Percentiles rank a stretch among this genome's conserved stretches.
These are phyloP conservation scores for Leptinotarsa juncta DNA, from an alignment of 2,888 invertebrate species.

Conservation along the genomic window DNA sequence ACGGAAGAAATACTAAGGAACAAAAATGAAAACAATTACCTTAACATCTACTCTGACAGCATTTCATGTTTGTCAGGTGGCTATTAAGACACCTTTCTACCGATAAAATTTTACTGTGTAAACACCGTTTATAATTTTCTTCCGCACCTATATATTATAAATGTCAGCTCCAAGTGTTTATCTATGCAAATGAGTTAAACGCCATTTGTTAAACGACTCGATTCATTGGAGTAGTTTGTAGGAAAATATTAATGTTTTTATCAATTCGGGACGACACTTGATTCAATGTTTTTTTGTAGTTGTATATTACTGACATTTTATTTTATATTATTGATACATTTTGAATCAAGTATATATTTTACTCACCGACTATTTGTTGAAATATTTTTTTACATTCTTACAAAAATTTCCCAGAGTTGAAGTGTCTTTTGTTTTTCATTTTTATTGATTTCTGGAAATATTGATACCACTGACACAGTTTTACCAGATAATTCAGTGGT, in stretches of 20 bases:
- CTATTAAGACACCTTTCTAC: constrained; percentile 31
- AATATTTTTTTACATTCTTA: too few relatives aligned
- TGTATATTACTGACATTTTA: too few relatives aligned
- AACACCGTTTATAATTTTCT: constrained; percentile 36
- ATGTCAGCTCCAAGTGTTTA: constrained; percentile 33
- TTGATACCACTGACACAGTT: too few relatives aligned
- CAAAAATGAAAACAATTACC: constrained; percentile 22
- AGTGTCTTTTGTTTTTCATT: too few relatives aligned
- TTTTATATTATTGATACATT: too few relatives aligned
- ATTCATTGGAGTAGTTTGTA: constrained; percentile 3
- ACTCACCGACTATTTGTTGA: too few relatives aligned
- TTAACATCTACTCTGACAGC: constrained; percentile 24
- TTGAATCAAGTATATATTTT: too few relatives aligned
- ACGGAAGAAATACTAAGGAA: not conserved
- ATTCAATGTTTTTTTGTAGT: too few relatives aligned
- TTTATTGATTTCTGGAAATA: too few relatives aligned
- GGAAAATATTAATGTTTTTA: not conserved
- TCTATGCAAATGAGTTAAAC: constrained; percentile 34
- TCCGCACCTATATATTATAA: constrained; percentile 32
- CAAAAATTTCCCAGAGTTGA: too few relatives aligned
- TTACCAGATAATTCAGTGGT: too few relatives aligned
- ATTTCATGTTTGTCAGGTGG: constrained; percentile 29
- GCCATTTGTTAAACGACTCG: constrained; percentile 8
- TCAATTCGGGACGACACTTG: not conserved
- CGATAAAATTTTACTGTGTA: constrained; percentile 29